phyloP scores from a whole-genome alignment of 2,113 vertebrate species.

The Lampris megalopsis region DNA sequence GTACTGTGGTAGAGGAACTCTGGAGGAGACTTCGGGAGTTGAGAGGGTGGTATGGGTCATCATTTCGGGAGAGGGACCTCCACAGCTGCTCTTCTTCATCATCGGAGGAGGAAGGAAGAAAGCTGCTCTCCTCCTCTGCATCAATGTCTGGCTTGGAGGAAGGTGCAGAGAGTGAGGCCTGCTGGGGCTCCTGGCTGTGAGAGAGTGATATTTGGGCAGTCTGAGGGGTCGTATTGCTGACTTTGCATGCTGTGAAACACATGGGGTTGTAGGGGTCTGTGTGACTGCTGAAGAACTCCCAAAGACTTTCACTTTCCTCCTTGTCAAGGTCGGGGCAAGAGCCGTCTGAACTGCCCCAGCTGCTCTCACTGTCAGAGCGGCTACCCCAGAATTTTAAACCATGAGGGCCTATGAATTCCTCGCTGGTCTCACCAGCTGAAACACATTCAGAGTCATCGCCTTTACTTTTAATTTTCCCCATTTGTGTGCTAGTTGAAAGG shows the following conservation, averaged over 20 bases:
- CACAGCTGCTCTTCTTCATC: slow-evolving; percentile 79
- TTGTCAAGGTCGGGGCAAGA: slow-evolving; percentile 69
- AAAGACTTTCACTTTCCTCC: slow-evolving; percentile 77
- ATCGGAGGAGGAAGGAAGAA: slow-evolving; percentile 56
- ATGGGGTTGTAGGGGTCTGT: slow-evolving; percentile 82
- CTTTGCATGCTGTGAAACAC: slow-evolving; percentile 76
- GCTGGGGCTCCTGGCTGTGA: neutral
- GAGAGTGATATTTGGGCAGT: neutral
- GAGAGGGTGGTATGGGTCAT: slow-evolving; percentile 82
- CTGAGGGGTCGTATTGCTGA: slow-evolving; percentile 31
- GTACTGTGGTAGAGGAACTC: slow-evolving; percentile 33
- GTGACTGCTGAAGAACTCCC: slow-evolving; percentile 77
- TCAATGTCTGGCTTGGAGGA: slow-evolving; percentile 43
- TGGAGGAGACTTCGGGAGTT: slow-evolving; percentile 78
- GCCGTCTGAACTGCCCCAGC: slow-evolving; percentile 73
- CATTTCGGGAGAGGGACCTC: slow-evolving; percentile 65
- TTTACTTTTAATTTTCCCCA: slow-evolving; percentile 38
- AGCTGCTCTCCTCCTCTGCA: slow-evolving; percentile 51
- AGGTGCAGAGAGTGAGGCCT: slow-evolving; percentile 21
- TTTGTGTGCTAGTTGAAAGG: slow-evolving; percentile 60
- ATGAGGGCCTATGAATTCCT: slow-evolving; percentile 35
- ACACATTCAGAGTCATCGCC: neutral
- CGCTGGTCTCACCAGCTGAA: slow-evolving; percentile 4
- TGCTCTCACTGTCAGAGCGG: slow-evolving; percentile 79
- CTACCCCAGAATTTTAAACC: slow-evolving; percentile 58